Evolutionary conservation across 2,888 invertebrate species (phyloP), one percentile per base, ranked within the genome.

Genomic region (Bursaphelenchus okinawaensis): DNA sequence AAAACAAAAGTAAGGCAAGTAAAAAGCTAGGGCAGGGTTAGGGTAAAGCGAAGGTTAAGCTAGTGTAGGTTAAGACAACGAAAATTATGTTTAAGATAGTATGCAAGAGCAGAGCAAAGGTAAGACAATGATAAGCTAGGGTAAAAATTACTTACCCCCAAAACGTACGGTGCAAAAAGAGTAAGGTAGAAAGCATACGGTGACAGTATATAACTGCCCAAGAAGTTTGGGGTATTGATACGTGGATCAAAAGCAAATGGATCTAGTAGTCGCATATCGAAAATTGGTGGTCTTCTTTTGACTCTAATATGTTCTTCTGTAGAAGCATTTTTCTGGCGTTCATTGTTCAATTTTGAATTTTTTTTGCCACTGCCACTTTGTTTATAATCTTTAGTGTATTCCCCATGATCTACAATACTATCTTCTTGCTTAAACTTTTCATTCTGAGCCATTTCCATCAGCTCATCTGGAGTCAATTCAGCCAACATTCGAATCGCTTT

Each of bases 191-290:
- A 40, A 16, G 40, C 40, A 4, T 16, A 40, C 40, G 40, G 40
- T n/a, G 54, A 54, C 16, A 54, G 31, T 16, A 59, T 59, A 27
- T 59, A 59, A 20, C 20, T 31, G 8, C 60, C 60, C 60, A 59
- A 4, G 7, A 59, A 31, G 22, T 59, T 59, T 4, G 60, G 50
- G 6, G 55, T 59, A 20, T 50, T 31, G n/a, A 59, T 59, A n/a
- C 60, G 60, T 4, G 60, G 19, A 3, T 20, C 51, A 27, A 59
- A 59, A 4, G 60, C 40, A 50, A 59, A 59, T 40, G 24, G 24
- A 27, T 59, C 40, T 1, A 59, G 28, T 2, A 59, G 20, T 51
- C 60, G 50, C 16, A 54, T n/a, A 6, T 40, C 40, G n/a, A 40
- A 40, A 40, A 40, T 40, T 40, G 40, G n/a, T n/a, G 40, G 40